Percentiles rank a stretch among this genome's conserved stretches.
Conservation (phyloP, 1,140 invertebrate species). For the Neodiprion fabricii region DNA sequence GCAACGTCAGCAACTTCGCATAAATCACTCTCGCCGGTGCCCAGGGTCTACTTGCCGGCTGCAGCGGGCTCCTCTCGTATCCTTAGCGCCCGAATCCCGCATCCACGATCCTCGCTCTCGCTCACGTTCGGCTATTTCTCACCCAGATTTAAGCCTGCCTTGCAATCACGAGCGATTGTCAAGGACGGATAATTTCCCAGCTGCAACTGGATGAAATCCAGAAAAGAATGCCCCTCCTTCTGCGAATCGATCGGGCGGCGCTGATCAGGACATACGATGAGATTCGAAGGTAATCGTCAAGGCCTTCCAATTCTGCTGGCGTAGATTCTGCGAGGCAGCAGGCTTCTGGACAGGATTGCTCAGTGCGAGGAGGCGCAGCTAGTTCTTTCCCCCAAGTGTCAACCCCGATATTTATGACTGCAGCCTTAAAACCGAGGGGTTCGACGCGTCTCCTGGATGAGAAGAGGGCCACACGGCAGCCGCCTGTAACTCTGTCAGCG, state of each 20-base stretch:
- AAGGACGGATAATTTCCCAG: too few relatives aligned
- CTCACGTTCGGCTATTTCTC: slow-evolving; percentile 20
- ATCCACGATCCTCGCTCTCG: slow-evolving; percentile 15
- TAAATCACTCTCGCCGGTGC: slow-evolving; percentile 52
- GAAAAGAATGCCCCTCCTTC: too few relatives aligned
- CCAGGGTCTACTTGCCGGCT: slow-evolving; percentile 16
- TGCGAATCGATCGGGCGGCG: too few relatives aligned
- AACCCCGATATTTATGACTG: slow-evolving; percentile 56
- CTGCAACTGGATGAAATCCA: too few relatives aligned
- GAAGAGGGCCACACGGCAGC: slow-evolving; percentile 29
- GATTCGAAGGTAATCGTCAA: too few relatives aligned
- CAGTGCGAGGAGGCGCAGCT: background rate
- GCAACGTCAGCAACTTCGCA: slow-evolving; percentile 42
- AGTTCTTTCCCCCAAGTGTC: slow-evolving; percentile 39
- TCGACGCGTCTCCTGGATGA: slow-evolving; percentile 40
- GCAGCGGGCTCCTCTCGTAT: background rate
- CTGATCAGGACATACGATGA: too few relatives aligned
- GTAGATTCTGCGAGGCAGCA: background rate
- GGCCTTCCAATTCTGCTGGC: too few relatives aligned
- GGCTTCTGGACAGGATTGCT: background rate
- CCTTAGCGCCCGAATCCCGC: background rate
- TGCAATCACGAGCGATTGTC: too few relatives aligned
- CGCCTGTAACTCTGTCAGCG: slow-evolving; percentile 47
- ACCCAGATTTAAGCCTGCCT: background rate
- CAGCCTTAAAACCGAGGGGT: slow-evolving; percentile 48